Percentiles rank a stretch among this genome's conserved stretches.
Evolutionary conservation across 2,888 invertebrate genomes (phyloP).

Genomic region (Himalopsyche kuldschensis): DNA sequence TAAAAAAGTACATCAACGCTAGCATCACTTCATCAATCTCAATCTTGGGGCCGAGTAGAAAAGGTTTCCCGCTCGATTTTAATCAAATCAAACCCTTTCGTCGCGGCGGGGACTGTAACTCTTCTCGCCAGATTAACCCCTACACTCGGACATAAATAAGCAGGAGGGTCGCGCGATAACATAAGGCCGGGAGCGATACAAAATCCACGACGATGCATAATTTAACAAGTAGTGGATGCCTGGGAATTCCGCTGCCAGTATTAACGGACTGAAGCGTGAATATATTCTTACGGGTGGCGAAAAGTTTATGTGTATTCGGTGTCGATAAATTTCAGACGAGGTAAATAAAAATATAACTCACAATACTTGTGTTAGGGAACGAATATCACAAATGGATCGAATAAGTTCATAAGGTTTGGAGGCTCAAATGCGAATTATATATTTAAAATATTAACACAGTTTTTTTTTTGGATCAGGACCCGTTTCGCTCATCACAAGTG

Average conservation of each 20-base stretch:
- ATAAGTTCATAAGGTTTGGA: too few species aligned
- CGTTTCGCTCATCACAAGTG: too few species aligned
- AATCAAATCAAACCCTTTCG: conserved; percentile 8
- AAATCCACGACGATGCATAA: conserved; percentile 27
- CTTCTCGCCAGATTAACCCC: conserved; percentile 36
- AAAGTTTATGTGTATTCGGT: not conserved
- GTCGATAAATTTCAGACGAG: too few species aligned
- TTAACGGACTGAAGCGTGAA: not conserved
- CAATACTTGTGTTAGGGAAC: too few species aligned
- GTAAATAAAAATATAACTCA: too few species aligned
- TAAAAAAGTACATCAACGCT: not conserved
- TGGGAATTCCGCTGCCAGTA: not conserved
- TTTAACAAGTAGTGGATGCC: conserved; percentile 8
- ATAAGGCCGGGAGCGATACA: conserved; percentile 13
- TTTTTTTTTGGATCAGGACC: too few species aligned
- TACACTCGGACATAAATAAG: conserved; percentile 30
- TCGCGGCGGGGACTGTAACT: conserved; percentile 26
- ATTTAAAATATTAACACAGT: too few species aligned
- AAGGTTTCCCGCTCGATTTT: not conserved
- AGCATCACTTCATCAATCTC: not conserved
- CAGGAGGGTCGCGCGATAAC: conserved; percentile 23
- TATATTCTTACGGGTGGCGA: not conserved
- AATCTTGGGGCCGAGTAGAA: not conserved
- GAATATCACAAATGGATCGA: too few species aligned
- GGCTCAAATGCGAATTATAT: too few species aligned